Base-by-base conservation (phyloP, 2,888 invertebrate species). In the Tinea semifulvella region DNA sequence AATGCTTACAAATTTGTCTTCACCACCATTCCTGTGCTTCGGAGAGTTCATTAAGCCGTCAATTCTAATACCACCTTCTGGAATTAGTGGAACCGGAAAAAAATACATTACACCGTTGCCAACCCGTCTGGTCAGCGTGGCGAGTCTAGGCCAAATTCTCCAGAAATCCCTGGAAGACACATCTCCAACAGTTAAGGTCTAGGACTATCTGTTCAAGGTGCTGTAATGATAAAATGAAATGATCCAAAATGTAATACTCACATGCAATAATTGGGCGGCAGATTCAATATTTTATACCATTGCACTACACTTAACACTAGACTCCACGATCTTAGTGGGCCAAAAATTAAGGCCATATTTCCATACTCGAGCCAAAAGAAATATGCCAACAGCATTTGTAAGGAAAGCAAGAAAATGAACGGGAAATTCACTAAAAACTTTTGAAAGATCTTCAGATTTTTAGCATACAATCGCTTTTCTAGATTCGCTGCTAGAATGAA, bases 291-390 rank as follows among this genome's bases (percentile, higher is more conserved):
- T 56, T 85, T 85, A 60, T 86, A 85, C 88, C 89, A 91, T 47
- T 91, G 60, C 47, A 85, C 59, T 40, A 87, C 56, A 48, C 89
- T 89, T 49, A 92, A 65, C 40, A 88, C 59, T 43, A 92, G 76
- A 44, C 91, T 90, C 90, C 93, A 94, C 1, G 91, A 90, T 53
- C 92, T 81, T 42, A 94, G 70, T 0, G 93, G 92, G 42, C 92
- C 91, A 49, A 93, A 72, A 44, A 92, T 51, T 49, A 91, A 85
- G 1, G 93, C 90, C 61, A 90, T 64, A 1, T 87, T 88, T 7
- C 93, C 93, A 70, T 94, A 93, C 11, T 91, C 90, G 52, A 89
- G 61, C 86, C 90, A 91, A 61, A 92, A 93, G 62, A 90, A 88
- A 61, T 90, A 91, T 0, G 88, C 86, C 65, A 89, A 80, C 46